Conservation (phyloP, 2,888 invertebrate species). For the Willowsia nigromaculata region DNA sequence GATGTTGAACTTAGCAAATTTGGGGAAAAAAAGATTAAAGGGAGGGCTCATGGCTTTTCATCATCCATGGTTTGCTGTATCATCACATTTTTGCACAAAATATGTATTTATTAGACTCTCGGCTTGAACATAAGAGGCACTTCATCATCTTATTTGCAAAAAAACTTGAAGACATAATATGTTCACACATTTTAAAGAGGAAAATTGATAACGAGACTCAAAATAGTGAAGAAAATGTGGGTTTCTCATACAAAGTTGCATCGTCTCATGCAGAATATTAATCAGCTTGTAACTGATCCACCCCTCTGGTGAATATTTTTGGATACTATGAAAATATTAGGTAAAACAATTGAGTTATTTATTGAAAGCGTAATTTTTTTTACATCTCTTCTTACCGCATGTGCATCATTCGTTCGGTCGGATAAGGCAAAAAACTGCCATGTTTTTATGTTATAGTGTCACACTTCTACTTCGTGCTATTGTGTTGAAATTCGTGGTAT, state of each 20-base stretch:
- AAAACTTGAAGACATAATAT: not conserved
- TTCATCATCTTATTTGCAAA: not conserved
- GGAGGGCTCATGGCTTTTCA: conserved; percentile 7
- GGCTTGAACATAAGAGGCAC: not conserved
- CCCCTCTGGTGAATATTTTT: not conserved
- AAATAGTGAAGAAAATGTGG: not conserved
- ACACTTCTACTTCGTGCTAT: not conserved
- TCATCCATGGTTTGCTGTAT: conserved; percentile 24
- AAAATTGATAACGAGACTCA: not conserved
- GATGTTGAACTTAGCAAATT: conserved; percentile 29
- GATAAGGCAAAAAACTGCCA: not conserved
- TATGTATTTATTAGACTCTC: not conserved
- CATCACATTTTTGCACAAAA: conserved; percentile 4
- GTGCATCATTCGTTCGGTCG: not conserved
- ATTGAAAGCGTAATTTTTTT: not conserved
- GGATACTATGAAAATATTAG: not conserved
- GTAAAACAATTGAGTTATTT: not conserved
- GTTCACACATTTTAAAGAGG: not conserved
- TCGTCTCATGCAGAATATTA: not conserved
- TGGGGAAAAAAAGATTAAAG: not conserved
- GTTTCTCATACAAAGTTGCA: not conserved
- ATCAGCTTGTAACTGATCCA: not conserved
- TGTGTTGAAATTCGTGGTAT: not conserved
- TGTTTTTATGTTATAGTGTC: not conserved
- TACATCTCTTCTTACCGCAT: not conserved